Evolutionary conservation across 2,113 vertebrate species (phyloP).

Genomic region (Halichoeres trimaculatus): DNA sequence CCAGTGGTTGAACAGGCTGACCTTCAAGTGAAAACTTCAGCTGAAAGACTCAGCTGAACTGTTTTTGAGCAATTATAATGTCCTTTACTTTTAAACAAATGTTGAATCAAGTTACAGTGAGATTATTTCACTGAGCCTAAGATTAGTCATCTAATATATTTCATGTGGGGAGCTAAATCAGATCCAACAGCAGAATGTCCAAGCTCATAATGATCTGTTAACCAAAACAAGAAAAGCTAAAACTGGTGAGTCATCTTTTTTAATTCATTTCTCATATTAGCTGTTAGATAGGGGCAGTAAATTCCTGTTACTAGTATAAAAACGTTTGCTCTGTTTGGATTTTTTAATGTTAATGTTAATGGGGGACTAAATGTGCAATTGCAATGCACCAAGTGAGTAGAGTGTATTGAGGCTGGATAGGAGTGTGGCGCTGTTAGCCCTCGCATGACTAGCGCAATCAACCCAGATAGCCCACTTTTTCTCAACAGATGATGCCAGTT

Average conservation of each 20-base stretch:
- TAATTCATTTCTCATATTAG: background rate
- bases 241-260: background rate
- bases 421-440: no score
- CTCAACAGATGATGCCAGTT: no score
- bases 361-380: no score
- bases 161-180: constrained; percentile 27
- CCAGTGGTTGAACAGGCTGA: background rate
- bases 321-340: no score
- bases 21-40: constrained; percentile 19
- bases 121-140: constrained; percentile 23
- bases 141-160: constrained; percentile 30
- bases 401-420: no score
- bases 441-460: no score
- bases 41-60: constrained; percentile 1
- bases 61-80: constrained; percentile 26
- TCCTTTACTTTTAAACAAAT: background rate
- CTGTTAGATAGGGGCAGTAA: background rate
- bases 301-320: no score
- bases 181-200: constrained; percentile 9
- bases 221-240: constrained; percentile 3
- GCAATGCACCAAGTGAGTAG: no score
- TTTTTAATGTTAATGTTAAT: no score
- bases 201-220: background rate
- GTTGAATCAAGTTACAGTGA: background rate
- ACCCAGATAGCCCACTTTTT: no score